Evolutionary conservation across 2,797 vertebrate species (phyloP), one percentile per base, ranked within the genome.

Genomic region (Cyprinodon diabolis): DNA sequence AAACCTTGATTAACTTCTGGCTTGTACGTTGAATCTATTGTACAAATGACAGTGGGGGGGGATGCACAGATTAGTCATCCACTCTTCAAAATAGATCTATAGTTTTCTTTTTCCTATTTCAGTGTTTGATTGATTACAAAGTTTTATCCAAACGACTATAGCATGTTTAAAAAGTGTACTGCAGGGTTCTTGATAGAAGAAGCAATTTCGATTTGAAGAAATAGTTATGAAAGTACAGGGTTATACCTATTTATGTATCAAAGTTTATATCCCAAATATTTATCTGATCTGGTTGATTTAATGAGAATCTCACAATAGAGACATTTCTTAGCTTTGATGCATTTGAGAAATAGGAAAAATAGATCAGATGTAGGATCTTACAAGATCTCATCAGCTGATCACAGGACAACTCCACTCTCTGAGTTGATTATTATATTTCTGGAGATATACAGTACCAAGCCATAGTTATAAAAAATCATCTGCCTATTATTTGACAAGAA

Each of bases 361-460:
- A 13, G 45, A 45, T 63, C 19, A 4, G 3, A n/a, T 63, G 21
- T 43, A 5, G 43, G 37, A 63, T 45, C 60, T 5, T 4, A 49
- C 48, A 49, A 49, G 13, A 12, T 13, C 11, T 49, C 12, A 13
- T 49, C 48, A 43, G 8, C 19, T 30, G 35, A 3, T 62, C 17
- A 40, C 1, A 0, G 30, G 37, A 62, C 35, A 8, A 63, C 43
- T 63, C 19, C 3, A 43, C 6, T 43, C 11, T 13, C 56, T 52
- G 11, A 11, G 51, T 25, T 7, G 15, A 76, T 65, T 43, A 21
- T 66, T 23, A 23, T 47, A 49, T 23, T 3, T 48, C 48, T 48
- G 35, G 65, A 72, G 37, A 30, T 70, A 48, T 37, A n/a, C n/a
- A n/a, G n/a, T n/a, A 2, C 25, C 13, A 70, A 69, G 66, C 72